Base-by-base conservation (phyloP, 2,888 invertebrate species). In the Yponomeuta sedellus region DNA sequence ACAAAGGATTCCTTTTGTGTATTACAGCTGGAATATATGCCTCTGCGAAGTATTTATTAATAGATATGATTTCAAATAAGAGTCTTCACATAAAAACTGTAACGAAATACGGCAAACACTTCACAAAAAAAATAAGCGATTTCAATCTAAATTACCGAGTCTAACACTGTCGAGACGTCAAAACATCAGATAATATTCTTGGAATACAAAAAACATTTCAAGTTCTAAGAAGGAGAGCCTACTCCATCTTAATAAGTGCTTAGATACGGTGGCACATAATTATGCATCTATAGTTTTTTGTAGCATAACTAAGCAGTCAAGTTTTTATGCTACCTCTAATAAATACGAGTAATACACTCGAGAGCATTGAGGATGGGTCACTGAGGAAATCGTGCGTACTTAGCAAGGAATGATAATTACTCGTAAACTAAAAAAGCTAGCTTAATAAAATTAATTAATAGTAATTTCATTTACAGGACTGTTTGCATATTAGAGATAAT, bases 131-230 rank as follows among this genome's bases (percentile, higher is more conserved):
- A 16, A 52, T 16, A 52, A 52, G 44, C 44, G 12, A 52, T 61
- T 61, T 61, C 28, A 62, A 62, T 62, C 62, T 28, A 62, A 62
- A 62, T 39, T 40, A 62, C 34, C 28, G 62, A 39, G 28, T 34
- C n/a, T 59, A 72, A 71, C 68, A 69, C 70, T 67, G 71, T 62
- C 44, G 71, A 72, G 72, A 73, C 74, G 74, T 80, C 78, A 76
- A 78, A 77, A 76, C 77, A 78, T 73, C 72, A 74, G 71, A 76
- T 74, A 77, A 74, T 25, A 39, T 80, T 79, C 77, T 71, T 65
- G 73, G 78, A 79, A 80, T 70, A 74, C 74, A 74, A 74, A 74
- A 74, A 74, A 71, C 70, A 71, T 70, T 70, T 68, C 68, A 68
- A 67, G 64, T 75, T 80, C 77, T 70, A 68, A 72, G 77, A 78